A percentile compares a stretch with the other conserved stretches of the same genome.
Evolutionary conservation across 2,888 invertebrate genomes (phyloP).

Genomic region (Eueremaeus valkanovi): DNA sequence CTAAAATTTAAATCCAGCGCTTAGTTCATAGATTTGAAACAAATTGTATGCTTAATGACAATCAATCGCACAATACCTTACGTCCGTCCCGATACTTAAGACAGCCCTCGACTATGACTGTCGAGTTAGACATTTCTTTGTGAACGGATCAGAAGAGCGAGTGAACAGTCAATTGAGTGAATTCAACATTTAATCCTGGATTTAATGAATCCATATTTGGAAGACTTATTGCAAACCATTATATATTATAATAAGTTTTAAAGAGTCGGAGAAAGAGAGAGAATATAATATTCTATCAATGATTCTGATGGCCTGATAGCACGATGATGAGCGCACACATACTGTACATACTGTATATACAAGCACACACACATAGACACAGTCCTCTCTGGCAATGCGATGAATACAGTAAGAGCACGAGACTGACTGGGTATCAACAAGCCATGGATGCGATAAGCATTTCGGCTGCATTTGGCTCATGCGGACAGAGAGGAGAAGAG

Average conservation of each 20-base stretch:
- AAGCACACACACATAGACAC: slow-evolving; percentile 15
- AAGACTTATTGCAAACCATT: background rate
- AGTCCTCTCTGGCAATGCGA: slow-evolving; percentile 11
- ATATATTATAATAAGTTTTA: background rate
- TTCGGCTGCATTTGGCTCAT: slow-evolving; percentile 22
- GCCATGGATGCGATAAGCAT: slow-evolving; percentile 25
- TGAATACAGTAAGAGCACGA: background rate
- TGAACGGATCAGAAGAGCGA: background rate
- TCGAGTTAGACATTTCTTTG: slow-evolving; percentile 60
- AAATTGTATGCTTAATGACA: slow-evolving; percentile 23
- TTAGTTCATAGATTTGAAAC: background rate
- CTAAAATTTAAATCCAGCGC: slow-evolving; percentile 56
- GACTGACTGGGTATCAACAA: background rate
- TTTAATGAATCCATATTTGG: background rate
- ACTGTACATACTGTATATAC: too few species aligned
- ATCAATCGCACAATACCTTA: slow-evolving; percentile 73
- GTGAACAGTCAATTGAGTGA: background rate
- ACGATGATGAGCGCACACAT: background rate
- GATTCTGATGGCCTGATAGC: slow-evolving; percentile 1
- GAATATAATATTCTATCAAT: background rate
- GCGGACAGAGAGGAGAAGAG: slow-evolving; percentile 17
- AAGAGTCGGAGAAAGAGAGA: background rate
- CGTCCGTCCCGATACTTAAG: slow-evolving; percentile 84
- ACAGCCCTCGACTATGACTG: slow-evolving; percentile 77
- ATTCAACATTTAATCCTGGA: background rate